Base-by-base conservation (phyloP, 2,113 vertebrate species). In the Notarius lentiginosus region DNA sequence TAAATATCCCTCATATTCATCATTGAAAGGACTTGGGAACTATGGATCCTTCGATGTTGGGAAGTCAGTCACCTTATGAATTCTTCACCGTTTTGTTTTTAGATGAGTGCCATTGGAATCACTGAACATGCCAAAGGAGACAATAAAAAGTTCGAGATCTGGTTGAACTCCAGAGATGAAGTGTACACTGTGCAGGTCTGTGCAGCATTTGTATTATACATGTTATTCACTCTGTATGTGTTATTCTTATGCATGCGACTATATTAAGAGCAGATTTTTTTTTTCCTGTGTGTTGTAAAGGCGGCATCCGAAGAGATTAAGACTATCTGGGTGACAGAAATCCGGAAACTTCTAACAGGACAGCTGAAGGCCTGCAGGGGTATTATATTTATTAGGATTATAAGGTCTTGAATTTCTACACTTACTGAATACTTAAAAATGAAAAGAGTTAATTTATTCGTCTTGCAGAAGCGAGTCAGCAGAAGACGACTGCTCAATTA, bases 81-180 rank as follows among this genome's bases (percentile, higher is more conserved):
- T 53, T 47, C 17, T 27, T n/a, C 12, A 2, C 30, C 34, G 2
- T 79, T 85, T 30, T 87, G 34, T 89, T 22, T 92, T 83, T 87
- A 99, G 98, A 99, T 99, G 98, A 94, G 95, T 2, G 96, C 96
- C 6, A 97, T 99, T 7, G 98, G 98, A 90, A 98, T 99, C 87
- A 99, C 98, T 0, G 98, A 99, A 92, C 98, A 97, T 1, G 97
- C 97, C 84, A 99, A 99, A 91, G 98, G 97, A 1, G 98, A 99
- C 88, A 94, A 93, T 88, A 99, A 96, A 94, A 99, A 99, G 93
- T 99, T 99, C 93, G 98, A 99, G 94, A 97, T 99, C 90, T 99
- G 98, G 97, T 98, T 96, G 92, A 99, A 97, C 86, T 97, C 97
- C 0, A 94, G 97, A 81, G 98, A 99, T 91, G 98, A 99, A 92